A percentile compares a stretch with the other conserved stretches of the same genome.
phyloP scores from a whole-genome alignment of 2,888 invertebrate genomes.

The Tetanocera ferruginea region DNA sequence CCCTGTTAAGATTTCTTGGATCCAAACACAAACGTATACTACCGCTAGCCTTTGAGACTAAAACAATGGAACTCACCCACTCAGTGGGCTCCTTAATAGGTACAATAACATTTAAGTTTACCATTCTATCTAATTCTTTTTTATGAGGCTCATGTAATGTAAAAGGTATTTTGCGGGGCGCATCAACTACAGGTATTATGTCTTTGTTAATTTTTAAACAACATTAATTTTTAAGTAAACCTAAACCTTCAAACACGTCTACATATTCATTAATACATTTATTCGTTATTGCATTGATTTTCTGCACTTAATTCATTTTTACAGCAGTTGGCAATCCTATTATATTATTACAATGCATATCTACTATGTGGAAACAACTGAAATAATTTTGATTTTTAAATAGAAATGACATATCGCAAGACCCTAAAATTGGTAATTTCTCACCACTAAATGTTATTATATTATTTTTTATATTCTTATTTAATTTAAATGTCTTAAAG shows the following conservation, averaged over 20 bases:
- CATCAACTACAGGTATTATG: slow-evolving; percentile 29
- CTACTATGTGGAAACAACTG: slow-evolving; percentile 34
- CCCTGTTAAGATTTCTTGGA: slow-evolving; percentile 46
- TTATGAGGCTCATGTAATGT: slow-evolving; percentile 28
- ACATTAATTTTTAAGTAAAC: slow-evolving; percentile 34
- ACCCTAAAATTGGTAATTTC: slow-evolving; percentile 27
- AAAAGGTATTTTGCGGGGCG: slow-evolving; percentile 37
- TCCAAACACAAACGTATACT: slow-evolving; percentile 43
- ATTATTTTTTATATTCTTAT: slow-evolving; percentile 8
- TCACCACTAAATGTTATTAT: slow-evolving; percentile 40
- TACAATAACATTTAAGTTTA: too few relatives aligned
- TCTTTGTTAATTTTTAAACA: slow-evolving; percentile 29
- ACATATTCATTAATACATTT: slow-evolving; percentile 29
- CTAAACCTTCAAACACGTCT: slow-evolving; percentile 37
- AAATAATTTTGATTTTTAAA: slow-evolving; percentile 19
- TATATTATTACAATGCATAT: slow-evolving; percentile 34
- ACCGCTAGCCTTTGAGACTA: slow-evolving; percentile 46
- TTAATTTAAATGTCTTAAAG: too few relatives aligned
- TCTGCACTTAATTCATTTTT: slow-evolving; percentile 25
- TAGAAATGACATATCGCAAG: slow-evolving; percentile 8
- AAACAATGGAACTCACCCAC: too few relatives aligned
- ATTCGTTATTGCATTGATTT: not conserved
- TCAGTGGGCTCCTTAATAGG: too few relatives aligned
- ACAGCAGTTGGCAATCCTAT: slow-evolving; percentile 23
- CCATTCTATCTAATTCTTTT: too few relatives aligned